Conservation (phyloP, 64 coral and sea anemone genomes). For the Cladopsammia gracilis region DNA sequence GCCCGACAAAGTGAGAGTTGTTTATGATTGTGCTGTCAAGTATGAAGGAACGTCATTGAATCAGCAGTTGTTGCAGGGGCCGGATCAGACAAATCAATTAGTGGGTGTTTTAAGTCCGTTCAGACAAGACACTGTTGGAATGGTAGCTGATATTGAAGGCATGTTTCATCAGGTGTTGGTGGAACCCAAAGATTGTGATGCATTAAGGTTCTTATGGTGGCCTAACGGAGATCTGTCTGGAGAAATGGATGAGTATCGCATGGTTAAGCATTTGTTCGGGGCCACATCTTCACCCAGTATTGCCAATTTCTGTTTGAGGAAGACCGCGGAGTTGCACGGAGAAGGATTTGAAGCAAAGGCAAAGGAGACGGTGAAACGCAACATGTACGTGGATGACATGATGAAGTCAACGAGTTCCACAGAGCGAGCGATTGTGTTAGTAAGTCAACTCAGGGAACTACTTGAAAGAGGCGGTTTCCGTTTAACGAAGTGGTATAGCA, state of each 20-base stretch:
- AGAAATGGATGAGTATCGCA: background rate
- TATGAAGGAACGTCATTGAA: too few relatives aligned
- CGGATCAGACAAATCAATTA: too few relatives aligned
- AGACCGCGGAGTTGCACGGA: background rate
- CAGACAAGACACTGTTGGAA: background rate
- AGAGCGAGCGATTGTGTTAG: too few relatives aligned
- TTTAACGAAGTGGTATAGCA: background rate
- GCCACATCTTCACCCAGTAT: background rate
- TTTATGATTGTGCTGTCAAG: too few relatives aligned
- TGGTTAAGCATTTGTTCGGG: background rate
- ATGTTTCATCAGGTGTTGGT: slow-evolving; percentile 30
- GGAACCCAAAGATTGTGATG: background rate
- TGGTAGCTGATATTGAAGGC: background rate
- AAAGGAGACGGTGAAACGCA: too few relatives aligned
- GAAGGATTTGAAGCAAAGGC: background rate
- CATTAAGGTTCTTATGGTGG: slow-evolving; percentile 36
- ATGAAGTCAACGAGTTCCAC: too few relatives aligned
- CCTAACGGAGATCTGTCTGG: slow-evolving; percentile 15
- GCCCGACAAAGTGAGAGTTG: too few relatives aligned
- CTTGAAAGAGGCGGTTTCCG: too few relatives aligned
- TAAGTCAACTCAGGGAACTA: too few relatives aligned
- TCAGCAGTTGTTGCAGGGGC: too few relatives aligned
- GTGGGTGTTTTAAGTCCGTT: background rate
- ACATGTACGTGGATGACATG: too few relatives aligned
- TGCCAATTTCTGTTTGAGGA: slow-evolving; percentile 21